Evolutionary conservation across 1,140 invertebrate species (phyloP), one percentile per base, ranked within the genome.

Genomic region (Mya arenaria): DNA sequence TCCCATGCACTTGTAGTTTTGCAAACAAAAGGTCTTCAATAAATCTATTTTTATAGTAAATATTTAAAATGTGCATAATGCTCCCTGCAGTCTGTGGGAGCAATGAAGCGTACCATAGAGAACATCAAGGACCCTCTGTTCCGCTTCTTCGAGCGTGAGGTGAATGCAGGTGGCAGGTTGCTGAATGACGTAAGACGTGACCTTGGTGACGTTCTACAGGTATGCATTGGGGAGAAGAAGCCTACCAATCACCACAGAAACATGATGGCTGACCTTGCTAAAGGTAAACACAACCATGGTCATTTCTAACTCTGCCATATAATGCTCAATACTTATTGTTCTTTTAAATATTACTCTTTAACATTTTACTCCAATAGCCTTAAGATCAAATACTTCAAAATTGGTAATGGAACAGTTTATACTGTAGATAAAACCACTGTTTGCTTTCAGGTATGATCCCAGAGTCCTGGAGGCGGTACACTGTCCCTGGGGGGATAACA

Each of bases 161-260:
- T 99, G 13, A 98, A 98, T 84, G 96, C 96, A 82, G 98, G 98
- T 4, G 95, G 97, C 0, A 95, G 95, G 83, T 93, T 99, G 32
- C 92, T 99, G 68, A 94, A 95, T 81, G 96, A 97, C 90, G 98
- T 99, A 23, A 95, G 98, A 82, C 96, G 96, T 80, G 99, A 99
- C 92, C 94, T 99, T 32, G 95, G 96, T 83, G 97, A 99, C 93
- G 97, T 99, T 23, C 95, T 97, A 93, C 66, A 92, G 82, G 99
- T 99, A 88, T 99, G 98, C 93, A 95, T 97, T 95, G 98, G 97
- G n/a, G 97, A 98, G 86, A 99, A 99, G 94, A 99, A 99, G 92
- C 99, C 99, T 91, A 99, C 98, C 0, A 99, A 99, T 93, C 98
- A 99, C 92, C 98, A 99, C 90, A 95, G 99, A 52, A 95, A 95